phyloP scores from a whole-genome alignment of 23 tunicate genomes.

The Diplosoma virens region DNA sequence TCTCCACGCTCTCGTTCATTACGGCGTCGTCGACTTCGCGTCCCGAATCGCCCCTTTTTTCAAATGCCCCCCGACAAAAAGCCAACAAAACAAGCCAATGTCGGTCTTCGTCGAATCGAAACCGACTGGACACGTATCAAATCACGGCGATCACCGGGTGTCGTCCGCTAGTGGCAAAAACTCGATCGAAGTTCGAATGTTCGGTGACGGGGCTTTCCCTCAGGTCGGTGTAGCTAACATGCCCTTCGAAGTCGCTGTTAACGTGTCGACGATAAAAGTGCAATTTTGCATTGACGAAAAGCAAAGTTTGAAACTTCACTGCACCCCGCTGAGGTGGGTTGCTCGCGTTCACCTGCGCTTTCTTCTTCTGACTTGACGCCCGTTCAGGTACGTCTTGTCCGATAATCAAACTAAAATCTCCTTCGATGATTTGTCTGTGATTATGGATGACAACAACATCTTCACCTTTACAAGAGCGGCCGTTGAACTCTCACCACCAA shows the following conservation, averaged over 20 bases:
- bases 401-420: slow-evolving; percentile 14
- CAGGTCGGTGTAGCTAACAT: neutral
- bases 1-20: slow-evolving; percentile 71
- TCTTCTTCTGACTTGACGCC: too few species aligned
- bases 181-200: slow-evolving; percentile 12
- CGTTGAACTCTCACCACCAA: slow-evolving; percentile 30
- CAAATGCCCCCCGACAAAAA: neutral
- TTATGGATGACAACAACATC: slow-evolving; percentile 65
- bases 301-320: slow-evolving; percentile 18
- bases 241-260: slow-evolving; percentile 17
- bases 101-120: neutral
- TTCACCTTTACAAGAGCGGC: slow-evolving; percentile 45
- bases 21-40: slow-evolving; percentile 48
- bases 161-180: neutral
- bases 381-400: slow-evolving; percentile 44
- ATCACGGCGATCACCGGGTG: slow-evolving; percentile 17
- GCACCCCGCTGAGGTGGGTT: slow-evolving; percentile 32
- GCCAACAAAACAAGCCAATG: neutral
- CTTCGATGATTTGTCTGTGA: slow-evolving; percentile 30
- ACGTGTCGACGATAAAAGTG: slow-evolving; percentile 6
- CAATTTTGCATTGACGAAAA: slow-evolving; percentile 13
- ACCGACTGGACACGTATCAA: neutral
- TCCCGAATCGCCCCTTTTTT: slow-evolving; percentile 30
- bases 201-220: slow-evolving; percentile 3
- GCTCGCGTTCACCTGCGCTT: too few species aligned